Evolutionary conservation across 2,888 invertebrate genomes (phyloP).

Genomic region (Machimus rusticus): DNA sequence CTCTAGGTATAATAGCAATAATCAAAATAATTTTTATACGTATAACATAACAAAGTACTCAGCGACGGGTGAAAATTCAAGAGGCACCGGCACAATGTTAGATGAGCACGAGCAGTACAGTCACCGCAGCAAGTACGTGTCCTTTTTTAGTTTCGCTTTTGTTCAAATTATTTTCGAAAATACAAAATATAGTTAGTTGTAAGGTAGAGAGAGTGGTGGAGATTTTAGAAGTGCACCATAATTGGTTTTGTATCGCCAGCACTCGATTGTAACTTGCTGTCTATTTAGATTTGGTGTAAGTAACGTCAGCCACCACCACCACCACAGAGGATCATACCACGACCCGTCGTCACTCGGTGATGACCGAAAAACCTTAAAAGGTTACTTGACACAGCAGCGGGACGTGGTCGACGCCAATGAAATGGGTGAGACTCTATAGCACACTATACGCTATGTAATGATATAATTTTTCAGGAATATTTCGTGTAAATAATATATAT

Average conservation of each 20-base stretch:
- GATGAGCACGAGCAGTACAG: slow-evolving; percentile 45
- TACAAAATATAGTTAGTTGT: background rate
- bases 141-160: background rate
- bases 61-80: background rate
- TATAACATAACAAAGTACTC: slow-evolving; percentile 39
- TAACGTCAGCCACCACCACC: slow-evolving; percentile 29
- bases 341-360: background rate
- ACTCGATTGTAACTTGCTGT: slow-evolving; percentile 24
- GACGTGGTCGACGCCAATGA: slow-evolving; percentile 42
- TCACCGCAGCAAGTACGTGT: slow-evolving; percentile 40
- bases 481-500: background rate
- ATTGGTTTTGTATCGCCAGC: slow-evolving; percentile 8
- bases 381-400: slow-evolving; percentile 50
- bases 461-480: background rate
- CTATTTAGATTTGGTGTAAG: slow-evolving; percentile 34
- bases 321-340: background rate
- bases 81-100: slow-evolving; percentile 42
- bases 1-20: slow-evolving; percentile 19
- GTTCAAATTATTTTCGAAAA: background rate
- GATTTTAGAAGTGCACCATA: slow-evolving; percentile 18
- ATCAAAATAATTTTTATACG: slow-evolving; percentile 27
- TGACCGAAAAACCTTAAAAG: background rate
- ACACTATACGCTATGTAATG: background rate
- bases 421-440: slow-evolving; percentile 42
- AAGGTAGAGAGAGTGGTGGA: background rate